Conservation (phyloP, 2,797 vertebrate genomes). For the Bryconaethiops microstoma region DNA sequence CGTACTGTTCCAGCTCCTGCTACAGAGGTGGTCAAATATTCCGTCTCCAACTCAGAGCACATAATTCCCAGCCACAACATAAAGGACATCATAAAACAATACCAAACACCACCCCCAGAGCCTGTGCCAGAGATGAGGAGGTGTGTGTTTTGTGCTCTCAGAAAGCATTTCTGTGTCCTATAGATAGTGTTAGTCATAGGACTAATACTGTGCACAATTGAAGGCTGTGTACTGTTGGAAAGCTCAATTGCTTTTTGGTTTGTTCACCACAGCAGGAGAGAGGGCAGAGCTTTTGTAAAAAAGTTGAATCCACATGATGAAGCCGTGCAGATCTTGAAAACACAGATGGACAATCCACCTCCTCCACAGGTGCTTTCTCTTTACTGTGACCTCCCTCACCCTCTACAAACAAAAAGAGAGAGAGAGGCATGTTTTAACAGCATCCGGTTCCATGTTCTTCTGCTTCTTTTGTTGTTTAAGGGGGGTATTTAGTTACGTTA, state of each 20-base stretch:
- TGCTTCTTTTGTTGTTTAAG: no score
- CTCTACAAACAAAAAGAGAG: no score
- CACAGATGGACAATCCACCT: conserved; percentile 82
- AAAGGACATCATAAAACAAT: conserved; percentile 90
- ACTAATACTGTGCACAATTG: neutral
- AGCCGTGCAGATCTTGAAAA: conserved; percentile 90
- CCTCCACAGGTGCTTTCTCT: conserved; percentile 70
- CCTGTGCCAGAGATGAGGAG: conserved; percentile 60
- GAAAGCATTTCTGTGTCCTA: conserved; percentile 2
- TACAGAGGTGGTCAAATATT: conserved; percentile 81
- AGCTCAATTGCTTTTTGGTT: neutral
- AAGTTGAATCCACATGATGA: conserved; percentile 90
- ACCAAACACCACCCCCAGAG: conserved; percentile 78
- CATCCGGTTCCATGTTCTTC: no score
- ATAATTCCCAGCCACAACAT: conserved; percentile 88
- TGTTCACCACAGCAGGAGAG: conserved; percentile 71
- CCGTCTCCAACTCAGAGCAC: conserved; percentile 77
- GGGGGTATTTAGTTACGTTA: no score
- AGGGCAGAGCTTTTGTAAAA: conserved; percentile 85
- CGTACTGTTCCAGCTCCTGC: conserved; percentile 65
- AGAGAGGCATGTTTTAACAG: no score
- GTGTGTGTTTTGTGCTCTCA: conserved; percentile 56
- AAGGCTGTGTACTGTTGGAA: neutral
- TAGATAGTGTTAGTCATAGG: no score
- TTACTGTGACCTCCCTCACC: no score